Evolutionary conservation across 2,113 vertebrate species (phyloP).

Genomic region (Mus musculus): GRCm39 chr14:57764501-57765000

Average conservation of each 20-base stretch:
- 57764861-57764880: not conserved
- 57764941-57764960: not conserved
- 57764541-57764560: not conserved
- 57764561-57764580: not conserved
- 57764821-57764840: not conserved
- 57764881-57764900: not conserved
- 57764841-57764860: not conserved
- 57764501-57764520: not conserved
- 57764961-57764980: accelerated
- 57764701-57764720: not conserved
- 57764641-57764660: not conserved
- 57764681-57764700: not conserved
- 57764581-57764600: not conserved
- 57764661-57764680: not conserved
- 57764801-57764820: not conserved
- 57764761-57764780: not conserved
- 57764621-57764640: not conserved
- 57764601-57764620: not conserved
- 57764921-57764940: not conserved
- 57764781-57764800: not conserved
- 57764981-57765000: not conserved
- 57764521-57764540: not conserved
- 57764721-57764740: not conserved
- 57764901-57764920: accelerated
- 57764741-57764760: not conserved